Conservation (phyloP, 2,797 vertebrate genomes). For the Babyrousa celebensis region DNA sequence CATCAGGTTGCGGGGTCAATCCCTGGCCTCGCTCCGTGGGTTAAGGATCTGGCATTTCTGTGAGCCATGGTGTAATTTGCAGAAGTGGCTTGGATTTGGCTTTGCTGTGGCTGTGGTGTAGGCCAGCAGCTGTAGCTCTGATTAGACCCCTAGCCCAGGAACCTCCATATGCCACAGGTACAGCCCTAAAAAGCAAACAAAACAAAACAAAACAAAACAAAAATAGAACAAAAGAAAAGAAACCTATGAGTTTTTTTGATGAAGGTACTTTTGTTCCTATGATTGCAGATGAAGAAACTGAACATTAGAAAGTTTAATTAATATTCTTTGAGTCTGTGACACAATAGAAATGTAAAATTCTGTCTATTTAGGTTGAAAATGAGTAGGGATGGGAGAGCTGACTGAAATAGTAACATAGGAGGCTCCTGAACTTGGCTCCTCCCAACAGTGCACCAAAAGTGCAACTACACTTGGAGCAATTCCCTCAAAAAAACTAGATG, state of each 20-base stretch:
- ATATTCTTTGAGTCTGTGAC: background rate
- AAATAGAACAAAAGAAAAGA: background rate
- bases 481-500: background rate
- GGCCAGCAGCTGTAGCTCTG: no score
- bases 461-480: background rate
- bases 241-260: background rate
- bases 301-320: background rate
- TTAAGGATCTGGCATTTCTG: no score
- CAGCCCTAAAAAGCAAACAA: no score
- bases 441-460: background rate
- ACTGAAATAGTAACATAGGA: background rate
- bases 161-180: no score
- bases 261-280: background rate
- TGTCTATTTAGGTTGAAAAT: background rate
- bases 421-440: background rate
- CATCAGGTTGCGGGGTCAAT: no score
- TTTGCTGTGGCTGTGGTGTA: no score
- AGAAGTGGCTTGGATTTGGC: no score
- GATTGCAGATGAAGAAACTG: background rate
- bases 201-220: no score
- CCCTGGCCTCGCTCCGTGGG: no score
- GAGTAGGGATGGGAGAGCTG: background rate
- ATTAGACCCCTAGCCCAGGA: no score
- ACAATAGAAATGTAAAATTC: background rate
- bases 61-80: no score